Percentiles rank a stretch among this genome's conserved stretches.
Conservation (phyloP, 2,888 invertebrate genomes). For the Hipparchia sbordonii region DNA sequence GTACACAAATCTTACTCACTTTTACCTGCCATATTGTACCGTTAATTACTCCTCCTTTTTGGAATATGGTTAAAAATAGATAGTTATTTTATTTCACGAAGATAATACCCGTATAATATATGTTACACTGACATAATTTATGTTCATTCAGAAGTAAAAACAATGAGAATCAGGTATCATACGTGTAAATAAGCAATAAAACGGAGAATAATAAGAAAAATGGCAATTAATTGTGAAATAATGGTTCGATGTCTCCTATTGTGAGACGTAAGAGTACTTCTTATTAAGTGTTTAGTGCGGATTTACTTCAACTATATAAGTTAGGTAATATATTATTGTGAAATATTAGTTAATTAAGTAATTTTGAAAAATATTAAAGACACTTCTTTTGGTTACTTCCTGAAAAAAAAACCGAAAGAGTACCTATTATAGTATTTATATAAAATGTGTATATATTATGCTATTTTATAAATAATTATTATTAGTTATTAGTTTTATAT, state of each 20-base stretch:
- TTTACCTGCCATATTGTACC: neutral
- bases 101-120: neutral
- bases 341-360: too few species aligned
- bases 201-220: constrained; percentile 7
- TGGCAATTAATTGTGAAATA: constrained; percentile 18
- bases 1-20: too few species aligned
- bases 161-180: constrained; percentile 19
- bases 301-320: neutral
- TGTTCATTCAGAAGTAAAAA: constrained; percentile 9
- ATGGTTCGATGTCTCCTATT: neutral
- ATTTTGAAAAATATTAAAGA: too few species aligned
- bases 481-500: neutral
- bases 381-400: neutral
- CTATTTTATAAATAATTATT: too few species aligned
- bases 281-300: neutral
- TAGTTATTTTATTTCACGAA: too few species aligned
- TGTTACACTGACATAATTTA: constrained; percentile 11
- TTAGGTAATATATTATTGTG: neutral
- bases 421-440: too few species aligned
- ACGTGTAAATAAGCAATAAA: constrained; percentile 10
- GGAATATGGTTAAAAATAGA: too few species aligned
- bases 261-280: neutral
- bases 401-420: too few species aligned
- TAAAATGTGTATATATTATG: too few species aligned
- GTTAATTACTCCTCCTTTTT: neutral